These are phyloP conservation scores for Gallinago stenura DNA, from an alignment of 2,797 vertebrate genomes.

Conservation along the genomic window DNA sequence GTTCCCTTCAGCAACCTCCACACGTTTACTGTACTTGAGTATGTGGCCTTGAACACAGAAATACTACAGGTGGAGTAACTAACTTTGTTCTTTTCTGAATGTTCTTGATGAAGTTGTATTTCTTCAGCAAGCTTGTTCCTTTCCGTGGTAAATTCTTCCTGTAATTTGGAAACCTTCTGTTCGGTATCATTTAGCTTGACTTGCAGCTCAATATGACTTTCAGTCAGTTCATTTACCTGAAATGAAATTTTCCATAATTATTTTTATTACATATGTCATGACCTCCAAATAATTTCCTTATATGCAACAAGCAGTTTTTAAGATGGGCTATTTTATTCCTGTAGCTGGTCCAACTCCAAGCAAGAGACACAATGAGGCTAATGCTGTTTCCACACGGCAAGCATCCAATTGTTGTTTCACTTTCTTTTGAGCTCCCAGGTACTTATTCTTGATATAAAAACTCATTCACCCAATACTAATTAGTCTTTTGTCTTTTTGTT, in stretches of 20 bases:
- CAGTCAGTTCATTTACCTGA: conserved; percentile 74
- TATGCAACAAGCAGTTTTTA: background rate
- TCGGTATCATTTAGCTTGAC: conserved; percentile 51
- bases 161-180: conserved; percentile 27
- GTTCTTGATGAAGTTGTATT: conserved; percentile 40
- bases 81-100: conserved; percentile 67
- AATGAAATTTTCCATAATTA: conserved; percentile 21
- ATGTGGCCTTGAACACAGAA: background rate
- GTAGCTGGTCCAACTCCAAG: background rate
- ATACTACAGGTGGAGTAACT: conserved; percentile 8
- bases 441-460: background rate
- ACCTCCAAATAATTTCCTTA: background rate
- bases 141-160: conserved; percentile 62
- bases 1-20: background rate
- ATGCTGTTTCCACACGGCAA: background rate
- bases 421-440: background rate
- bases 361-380: background rate
- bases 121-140: conserved; percentile 67
- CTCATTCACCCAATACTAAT: background rate
- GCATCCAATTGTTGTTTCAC: background rate
- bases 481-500: background rate
- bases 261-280: background rate
- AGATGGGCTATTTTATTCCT: background rate
- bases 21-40: background rate
- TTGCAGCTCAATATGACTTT: conserved; percentile 55